phyloP scores from a whole-genome alignment of 2,797 vertebrate species.

The Chrosomus eos region DNA sequence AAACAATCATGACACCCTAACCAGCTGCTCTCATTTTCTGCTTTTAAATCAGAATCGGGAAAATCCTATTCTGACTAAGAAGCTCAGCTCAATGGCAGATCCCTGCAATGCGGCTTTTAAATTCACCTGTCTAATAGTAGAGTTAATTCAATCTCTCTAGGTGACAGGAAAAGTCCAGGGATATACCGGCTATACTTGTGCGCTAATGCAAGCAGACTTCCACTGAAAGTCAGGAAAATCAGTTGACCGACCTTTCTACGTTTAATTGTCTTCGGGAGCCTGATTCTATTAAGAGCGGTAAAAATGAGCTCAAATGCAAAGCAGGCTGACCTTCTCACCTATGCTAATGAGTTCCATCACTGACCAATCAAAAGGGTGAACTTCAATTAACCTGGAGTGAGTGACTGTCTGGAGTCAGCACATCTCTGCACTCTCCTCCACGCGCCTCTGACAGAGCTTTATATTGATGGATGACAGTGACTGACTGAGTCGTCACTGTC shows the following conservation, averaged over 20 bases:
- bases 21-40: constrained; percentile 10
- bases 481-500: constrained; percentile 31
- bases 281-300: constrained; percentile 49
- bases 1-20: neutral
- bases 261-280: constrained; percentile 49
- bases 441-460: constrained; percentile 36
- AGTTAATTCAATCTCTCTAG: constrained; percentile 17
- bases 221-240: constrained; percentile 34
- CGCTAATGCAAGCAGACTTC: constrained; percentile 20
- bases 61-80: constrained; percentile 46
- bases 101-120: constrained; percentile 25
- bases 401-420: constrained; percentile 64
- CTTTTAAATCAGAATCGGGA: constrained; percentile 37
- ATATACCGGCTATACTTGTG: constrained; percentile 10
- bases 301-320: constrained; percentile 63
- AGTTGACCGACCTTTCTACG: constrained; percentile 44
- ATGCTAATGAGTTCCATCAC: constrained; percentile 69
- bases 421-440: constrained; percentile 60
- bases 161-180: neutral
- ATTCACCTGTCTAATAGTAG: constrained; percentile 36
- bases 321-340: constrained; percentile 64
- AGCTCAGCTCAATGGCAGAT: constrained; percentile 34
- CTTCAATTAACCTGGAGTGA: constrained; percentile 71
- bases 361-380: constrained; percentile 71
- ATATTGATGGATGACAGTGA: constrained; percentile 46